A percentile compares a stretch with the other conserved stretches of the same genome.
Evolutionary conservation across 37 sponge, comb jelly and placozoan genomes (phyloP).

Genomic region (Mnemiopsis leidyi): DNA sequence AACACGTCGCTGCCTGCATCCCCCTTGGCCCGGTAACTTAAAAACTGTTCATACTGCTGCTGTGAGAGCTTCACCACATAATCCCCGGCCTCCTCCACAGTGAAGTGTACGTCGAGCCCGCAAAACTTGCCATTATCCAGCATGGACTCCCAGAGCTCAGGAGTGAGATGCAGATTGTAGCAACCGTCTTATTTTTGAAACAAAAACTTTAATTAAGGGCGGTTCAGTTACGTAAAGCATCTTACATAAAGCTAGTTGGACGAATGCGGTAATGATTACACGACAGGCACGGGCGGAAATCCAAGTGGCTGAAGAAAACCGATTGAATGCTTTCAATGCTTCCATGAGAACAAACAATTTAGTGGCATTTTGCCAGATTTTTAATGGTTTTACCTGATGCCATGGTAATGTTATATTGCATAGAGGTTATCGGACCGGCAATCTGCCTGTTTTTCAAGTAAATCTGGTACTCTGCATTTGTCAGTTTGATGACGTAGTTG

Average conservation of each 20-base stretch:
- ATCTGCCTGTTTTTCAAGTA: constrained; percentile 16
- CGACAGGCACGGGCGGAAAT: neutral
- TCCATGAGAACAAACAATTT: neutral
- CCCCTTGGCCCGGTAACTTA: neutral
- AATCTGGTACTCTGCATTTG: neutral
- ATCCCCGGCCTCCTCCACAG: neutral
- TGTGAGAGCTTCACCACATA: neutral
- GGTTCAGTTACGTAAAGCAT: neutral
- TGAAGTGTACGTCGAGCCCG: neutral
- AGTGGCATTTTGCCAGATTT: too few relatives aligned
- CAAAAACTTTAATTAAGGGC: neutral
- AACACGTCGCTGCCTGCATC: neutral
- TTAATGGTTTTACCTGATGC: constrained; percentile 25
- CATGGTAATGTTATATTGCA: constrained; percentile 37
- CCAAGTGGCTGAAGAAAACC: neutral
- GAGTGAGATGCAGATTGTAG: neutral
- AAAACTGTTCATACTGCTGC: neutral
- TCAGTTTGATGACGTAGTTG: constrained; percentile 61
- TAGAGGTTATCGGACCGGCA: constrained; percentile 27
- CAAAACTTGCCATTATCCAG: constrained; percentile 22
- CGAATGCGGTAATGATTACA: too few relatives aligned
- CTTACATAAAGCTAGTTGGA: neutral
- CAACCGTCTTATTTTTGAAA: neutral
- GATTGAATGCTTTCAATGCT: neutral
- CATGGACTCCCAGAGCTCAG: constrained; percentile 21